These are phyloP conservation scores for Scleropages formosus DNA, from an alignment of 2,797 vertebrate genomes.

Conservation along the genomic window DNA sequence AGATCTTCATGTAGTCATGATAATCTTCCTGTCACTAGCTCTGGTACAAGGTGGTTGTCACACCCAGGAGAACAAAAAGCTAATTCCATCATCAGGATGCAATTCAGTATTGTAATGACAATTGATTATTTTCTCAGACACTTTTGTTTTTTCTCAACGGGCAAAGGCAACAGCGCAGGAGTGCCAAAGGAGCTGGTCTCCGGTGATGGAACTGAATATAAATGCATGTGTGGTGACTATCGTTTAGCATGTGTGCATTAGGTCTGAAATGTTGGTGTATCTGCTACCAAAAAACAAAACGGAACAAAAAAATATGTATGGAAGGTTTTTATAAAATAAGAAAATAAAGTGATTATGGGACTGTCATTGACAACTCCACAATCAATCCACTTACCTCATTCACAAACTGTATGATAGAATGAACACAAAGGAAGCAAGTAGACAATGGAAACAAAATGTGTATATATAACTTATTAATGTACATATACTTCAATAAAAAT, in stretches of 20 bases:
- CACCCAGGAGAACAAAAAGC: not conserved
- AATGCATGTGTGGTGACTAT: conserved; percentile 42
- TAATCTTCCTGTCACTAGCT: not conserved
- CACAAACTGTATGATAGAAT: conserved; percentile 43
- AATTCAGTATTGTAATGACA: conserved; percentile 1
- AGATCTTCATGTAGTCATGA: not conserved
- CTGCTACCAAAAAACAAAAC: conserved; percentile 29
- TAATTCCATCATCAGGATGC: not conserved
- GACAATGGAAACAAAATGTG: conserved; percentile 59
- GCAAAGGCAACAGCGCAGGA: not conserved
- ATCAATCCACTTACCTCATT: conserved; percentile 65
- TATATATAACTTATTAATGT: conserved; percentile 86
- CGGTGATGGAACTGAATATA: conserved; percentile 54
- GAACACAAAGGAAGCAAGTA: conserved; percentile 42
- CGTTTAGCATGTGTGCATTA: conserved; percentile 44
- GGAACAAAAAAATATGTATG: not conserved
- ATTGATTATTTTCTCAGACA: conserved; percentile 6
- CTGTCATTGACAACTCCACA: conserved; percentile 45
- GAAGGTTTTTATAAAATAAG: conserved; percentile 22
- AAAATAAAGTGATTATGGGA: not conserved
- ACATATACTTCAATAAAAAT: conserved; percentile 68
- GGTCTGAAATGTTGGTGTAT: conserved; percentile 30
- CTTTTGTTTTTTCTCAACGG: not conserved
- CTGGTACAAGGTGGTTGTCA: not conserved
- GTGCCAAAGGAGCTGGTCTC: conserved; percentile 57